Evolutionary conservation across 2,797 vertebrate genomes (phyloP).

Genomic region (Ptychobarbus kaznakovi): DNA sequence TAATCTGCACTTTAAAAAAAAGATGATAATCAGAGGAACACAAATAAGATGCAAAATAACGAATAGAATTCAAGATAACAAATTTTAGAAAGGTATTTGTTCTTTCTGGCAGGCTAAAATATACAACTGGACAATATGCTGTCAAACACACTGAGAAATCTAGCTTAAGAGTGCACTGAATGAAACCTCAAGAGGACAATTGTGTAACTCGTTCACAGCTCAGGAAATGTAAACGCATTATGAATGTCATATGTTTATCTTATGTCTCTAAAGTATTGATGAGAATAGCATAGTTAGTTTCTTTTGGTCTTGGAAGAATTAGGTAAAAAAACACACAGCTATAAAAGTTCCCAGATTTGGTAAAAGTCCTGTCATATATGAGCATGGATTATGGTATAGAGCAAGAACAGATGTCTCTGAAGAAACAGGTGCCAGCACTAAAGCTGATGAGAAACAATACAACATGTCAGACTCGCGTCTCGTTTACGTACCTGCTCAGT

Average conservation of each 20-base stretch:
- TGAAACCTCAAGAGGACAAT: background rate
- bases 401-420: background rate
- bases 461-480: background rate
- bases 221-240: background rate
- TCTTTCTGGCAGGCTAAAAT: background rate
- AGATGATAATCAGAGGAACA: background rate
- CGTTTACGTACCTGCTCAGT: background rate
- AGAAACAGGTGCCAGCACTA: background rate
- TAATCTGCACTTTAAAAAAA: no score
- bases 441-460: background rate
- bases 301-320: no score
- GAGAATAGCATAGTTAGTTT: background rate
- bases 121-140: background rate
- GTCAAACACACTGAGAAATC: background rate
- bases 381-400: background rate
- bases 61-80: background rate
- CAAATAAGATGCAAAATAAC: background rate
- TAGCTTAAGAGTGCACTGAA: background rate
- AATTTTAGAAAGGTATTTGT: background rate
- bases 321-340: no score
- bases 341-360: background rate
- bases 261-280: background rate
- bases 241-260: background rate
- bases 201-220: background rate
- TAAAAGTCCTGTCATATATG: background rate